Evolutionary conservation across 2,113 vertebrate genomes (phyloP).

Genomic region (Dicrurus megarhynchus): DNA sequence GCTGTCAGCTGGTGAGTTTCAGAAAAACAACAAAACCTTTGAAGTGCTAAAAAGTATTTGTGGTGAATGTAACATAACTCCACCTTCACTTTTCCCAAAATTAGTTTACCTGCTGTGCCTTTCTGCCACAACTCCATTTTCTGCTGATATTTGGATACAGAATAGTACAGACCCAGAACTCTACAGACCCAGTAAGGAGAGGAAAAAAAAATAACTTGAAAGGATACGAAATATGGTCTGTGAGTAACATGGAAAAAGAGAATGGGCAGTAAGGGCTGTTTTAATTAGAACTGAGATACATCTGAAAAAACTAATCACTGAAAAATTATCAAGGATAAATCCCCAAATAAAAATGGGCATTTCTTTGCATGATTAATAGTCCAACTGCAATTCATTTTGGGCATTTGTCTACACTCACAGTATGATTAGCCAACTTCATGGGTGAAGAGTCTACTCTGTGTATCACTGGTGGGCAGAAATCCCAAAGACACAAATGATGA

Average conservation of each 20-base stretch:
- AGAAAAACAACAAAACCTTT: not conserved
- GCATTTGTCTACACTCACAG: not conserved
- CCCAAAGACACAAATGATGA: not conserved
- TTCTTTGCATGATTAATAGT: not conserved
- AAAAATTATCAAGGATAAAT: not conserved
- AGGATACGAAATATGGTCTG: not conserved
- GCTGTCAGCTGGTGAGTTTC: not conserved
- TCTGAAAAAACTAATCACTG: not conserved
- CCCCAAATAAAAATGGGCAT: not conserved
- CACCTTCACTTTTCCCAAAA: not conserved
- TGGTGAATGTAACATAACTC: not conserved
- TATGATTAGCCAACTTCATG: not conserved
- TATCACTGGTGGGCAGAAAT: not conserved
- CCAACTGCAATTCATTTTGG: not conserved
- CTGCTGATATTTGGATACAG: not conserved
- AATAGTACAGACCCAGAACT: not conserved
- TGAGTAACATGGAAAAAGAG: not conserved
- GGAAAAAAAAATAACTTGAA: not conserved
- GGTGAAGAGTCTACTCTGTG: not conserved
- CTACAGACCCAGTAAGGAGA: rapidly evolving
- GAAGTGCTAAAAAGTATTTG: not conserved
- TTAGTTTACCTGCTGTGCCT: not conserved
- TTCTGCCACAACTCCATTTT: not conserved
- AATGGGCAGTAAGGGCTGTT: not conserved
- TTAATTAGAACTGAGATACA: not conserved